phyloP scores from a whole-genome alignment of 1,140 invertebrate genomes.

The Pemphigus obesinymphae region DNA sequence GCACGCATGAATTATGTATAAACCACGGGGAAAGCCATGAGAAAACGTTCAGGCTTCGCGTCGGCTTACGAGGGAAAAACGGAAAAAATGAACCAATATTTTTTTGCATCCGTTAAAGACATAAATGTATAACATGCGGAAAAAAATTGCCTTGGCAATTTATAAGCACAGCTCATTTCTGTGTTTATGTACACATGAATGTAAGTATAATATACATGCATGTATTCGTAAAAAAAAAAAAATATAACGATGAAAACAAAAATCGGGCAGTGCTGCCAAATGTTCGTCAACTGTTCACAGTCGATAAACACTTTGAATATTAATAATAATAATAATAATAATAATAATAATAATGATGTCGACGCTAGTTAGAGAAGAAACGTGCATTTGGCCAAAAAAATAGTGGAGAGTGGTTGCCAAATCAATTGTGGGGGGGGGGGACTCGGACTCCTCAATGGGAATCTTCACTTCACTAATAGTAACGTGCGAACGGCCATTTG shows the following conservation, averaged over 20 bases:
- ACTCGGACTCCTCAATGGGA: background rate
- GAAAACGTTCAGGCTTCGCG: background rate
- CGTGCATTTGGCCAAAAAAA: constrained; percentile 21
- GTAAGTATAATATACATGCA: background rate
- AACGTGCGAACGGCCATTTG: constrained; percentile 30
- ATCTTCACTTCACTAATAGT: constrained; percentile 23
- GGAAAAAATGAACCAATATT: background rate
- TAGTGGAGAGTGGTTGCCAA: constrained; percentile 9
- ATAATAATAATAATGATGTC: background rate
- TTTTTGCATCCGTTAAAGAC: background rate
- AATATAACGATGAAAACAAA: background rate
- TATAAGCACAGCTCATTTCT: background rate
- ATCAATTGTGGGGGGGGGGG: background rate
- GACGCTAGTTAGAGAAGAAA: background rate
- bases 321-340: constrained; percentile 2
- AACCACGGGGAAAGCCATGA: background rate
- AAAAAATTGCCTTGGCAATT: background rate
- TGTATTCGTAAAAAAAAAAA: background rate
- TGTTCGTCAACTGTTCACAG: constrained; percentile 24
- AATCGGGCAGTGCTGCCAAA: background rate
- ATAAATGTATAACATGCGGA: background rate
- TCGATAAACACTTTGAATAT: constrained; percentile 28
- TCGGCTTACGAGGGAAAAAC: background rate
- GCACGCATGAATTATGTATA: constrained; percentile 30
- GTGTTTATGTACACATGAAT: background rate